A percentile compares a stretch with the other conserved stretches of the same genome.
Evolutionary conservation across 2,797 vertebrate species (phyloP).

Genomic region (Gambelia wislizenii): DNA sequence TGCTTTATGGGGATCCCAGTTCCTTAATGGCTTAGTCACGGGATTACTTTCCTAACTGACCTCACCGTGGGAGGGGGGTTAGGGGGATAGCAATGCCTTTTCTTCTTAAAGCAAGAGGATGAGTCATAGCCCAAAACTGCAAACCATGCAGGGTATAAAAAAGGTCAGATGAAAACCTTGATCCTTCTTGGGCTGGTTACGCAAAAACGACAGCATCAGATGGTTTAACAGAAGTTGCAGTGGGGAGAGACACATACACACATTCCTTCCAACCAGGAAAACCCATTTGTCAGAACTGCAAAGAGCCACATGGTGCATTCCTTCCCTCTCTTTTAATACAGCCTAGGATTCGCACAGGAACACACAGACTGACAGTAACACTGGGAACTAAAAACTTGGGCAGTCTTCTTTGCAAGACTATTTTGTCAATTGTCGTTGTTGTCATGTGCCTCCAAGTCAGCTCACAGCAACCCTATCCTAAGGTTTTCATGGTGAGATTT

Average conservation of each 20-base stretch:
- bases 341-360: neutral
- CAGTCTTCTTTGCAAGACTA: neutral
- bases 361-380: neutral
- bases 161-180: conserved; percentile 18
- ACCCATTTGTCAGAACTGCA: neutral
- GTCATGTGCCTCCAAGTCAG: neutral
- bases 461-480: too few species aligned
- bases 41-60: neutral
- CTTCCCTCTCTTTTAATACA: too few species aligned
- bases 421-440: too few species aligned
- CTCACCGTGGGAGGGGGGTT: neutral
- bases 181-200: accelerated
- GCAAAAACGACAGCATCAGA: accelerated
- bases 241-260: neutral
- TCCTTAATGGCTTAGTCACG: neutral
- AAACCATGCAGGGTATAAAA: neutral
- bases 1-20: neutral
- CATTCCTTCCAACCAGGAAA: neutral
- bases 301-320: neutral
- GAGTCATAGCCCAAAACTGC: neutral
- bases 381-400: neutral
- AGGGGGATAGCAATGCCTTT: neutral
- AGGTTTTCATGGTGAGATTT: too few species aligned
- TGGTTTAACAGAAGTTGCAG: too few species aligned
- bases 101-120: neutral